Evolutionary conservation across 23 tunicate genomes (phyloP).

Genomic region (Ciona savignyi): DNA sequence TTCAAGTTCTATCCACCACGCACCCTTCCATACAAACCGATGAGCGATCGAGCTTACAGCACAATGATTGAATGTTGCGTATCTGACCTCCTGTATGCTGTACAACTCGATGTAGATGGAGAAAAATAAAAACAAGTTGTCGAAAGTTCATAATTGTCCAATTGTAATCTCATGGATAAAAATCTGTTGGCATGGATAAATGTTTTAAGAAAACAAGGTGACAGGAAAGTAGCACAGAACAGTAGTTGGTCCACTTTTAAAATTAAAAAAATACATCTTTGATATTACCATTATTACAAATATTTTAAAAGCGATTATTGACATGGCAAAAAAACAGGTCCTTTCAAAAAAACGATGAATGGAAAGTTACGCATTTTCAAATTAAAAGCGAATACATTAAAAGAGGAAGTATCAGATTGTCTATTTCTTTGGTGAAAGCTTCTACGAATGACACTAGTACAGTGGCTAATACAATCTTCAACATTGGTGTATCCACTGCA

Average conservation of each 20-base stretch:
- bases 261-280: not conserved
- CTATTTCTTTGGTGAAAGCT: conserved; percentile 63
- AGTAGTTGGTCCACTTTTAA: not conserved
- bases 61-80: conserved; percentile 65
- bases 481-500: not conserved
- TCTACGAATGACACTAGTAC: conserved; percentile 49
- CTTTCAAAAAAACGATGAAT: not conserved
- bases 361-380: too few relatives aligned
- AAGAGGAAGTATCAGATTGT: conserved; percentile 74
- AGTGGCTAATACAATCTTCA: conserved; percentile 14
- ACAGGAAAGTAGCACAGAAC: not conserved
- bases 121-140: conserved; percentile 11
- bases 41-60: conserved; percentile 40
- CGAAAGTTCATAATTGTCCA: not conserved
- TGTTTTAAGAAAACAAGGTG: not conserved
- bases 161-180: too few relatives aligned
- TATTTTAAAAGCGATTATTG: not conserved
- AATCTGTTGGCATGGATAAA: not conserved
- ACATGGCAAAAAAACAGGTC: not conserved
- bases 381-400: conserved; percentile 31
- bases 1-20: conserved; percentile 59
- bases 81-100: conserved; percentile 85
- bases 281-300: not conserved
- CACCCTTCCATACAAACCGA: conserved; percentile 25
- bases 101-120: conserved; percentile 77